These are phyloP conservation scores for Allacma fusca DNA, from an alignment of 2,888 invertebrate genomes.

Conservation along the genomic window DNA sequence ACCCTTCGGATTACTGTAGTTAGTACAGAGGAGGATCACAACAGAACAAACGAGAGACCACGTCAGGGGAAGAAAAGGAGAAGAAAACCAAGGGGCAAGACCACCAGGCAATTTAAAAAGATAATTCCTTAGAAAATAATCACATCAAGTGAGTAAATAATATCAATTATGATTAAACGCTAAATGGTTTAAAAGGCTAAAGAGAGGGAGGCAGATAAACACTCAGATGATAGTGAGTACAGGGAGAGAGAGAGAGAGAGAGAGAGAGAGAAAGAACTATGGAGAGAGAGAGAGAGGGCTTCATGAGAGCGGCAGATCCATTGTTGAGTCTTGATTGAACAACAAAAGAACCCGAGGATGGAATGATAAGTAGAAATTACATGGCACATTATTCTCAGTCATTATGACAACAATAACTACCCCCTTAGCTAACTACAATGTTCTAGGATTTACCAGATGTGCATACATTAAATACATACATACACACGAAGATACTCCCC, in stretches of 20 bases:
- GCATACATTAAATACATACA: not conserved
- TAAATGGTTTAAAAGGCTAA: slow-evolving; percentile 31
- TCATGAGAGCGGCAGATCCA: slow-evolving; percentile 23
- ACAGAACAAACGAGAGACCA: slow-evolving; percentile 6
- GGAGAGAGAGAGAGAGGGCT: not conserved
- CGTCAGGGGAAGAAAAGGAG: not conserved
- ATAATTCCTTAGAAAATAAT: slow-evolving; percentile 29
- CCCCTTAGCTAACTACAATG: slow-evolving; percentile 5
- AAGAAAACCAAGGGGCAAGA: slow-evolving; percentile 10
- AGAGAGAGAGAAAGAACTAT: not conserved
- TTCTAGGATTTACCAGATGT: not conserved
- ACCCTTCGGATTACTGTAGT: slow-evolving; percentile 13
- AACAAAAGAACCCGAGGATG: slow-evolving; percentile 34
- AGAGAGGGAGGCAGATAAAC: slow-evolving; percentile 2
- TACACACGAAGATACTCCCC: not conserved
- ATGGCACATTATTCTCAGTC: slow-evolving; percentile 45
- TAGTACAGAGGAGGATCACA: not conserved
- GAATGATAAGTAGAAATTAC: slow-evolving; percentile 43
- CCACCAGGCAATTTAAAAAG: slow-evolving; percentile 28
- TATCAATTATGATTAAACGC: slow-evolving; percentile 43
- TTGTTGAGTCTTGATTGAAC: slow-evolving; percentile 43
- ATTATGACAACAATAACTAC: slow-evolving; percentile 42
- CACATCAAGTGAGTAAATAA: slow-evolving; percentile 35
- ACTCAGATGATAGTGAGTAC: not conserved
- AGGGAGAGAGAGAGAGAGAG: not conserved